Conservation (phyloP, 2,888 invertebrate genomes). For the Toxonevra muliebris region DNA sequence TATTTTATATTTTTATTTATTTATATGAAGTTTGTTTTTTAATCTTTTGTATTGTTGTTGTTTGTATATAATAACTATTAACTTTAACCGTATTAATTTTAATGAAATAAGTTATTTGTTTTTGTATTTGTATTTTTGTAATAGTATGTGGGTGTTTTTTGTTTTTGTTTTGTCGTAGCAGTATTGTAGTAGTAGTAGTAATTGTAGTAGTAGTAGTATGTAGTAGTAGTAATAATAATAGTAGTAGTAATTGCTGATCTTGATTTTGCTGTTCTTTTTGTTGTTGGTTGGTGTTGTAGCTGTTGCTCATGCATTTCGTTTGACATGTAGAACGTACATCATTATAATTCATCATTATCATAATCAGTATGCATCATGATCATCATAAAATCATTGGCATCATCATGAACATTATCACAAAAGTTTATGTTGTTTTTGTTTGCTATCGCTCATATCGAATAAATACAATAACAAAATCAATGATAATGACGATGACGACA, state of each 20-base stretch:
- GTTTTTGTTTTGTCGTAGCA: constrained; percentile 12
- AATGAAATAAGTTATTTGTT: neutral
- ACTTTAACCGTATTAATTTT: constrained; percentile 27
- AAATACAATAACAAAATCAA: neutral
- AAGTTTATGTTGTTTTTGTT: too few species aligned
- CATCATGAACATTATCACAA: too few species aligned
- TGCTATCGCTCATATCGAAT: too few species aligned
- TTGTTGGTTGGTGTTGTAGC: neutral
- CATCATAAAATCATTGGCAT: too few species aligned
- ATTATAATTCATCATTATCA: too few species aligned
- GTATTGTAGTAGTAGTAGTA: constrained; percentile 39
- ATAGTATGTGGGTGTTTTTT: constrained; percentile 15
- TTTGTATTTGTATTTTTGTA: constrained; percentile 10
- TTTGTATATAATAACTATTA: constrained; percentile 27
- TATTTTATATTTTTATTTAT: constrained; percentile 14
- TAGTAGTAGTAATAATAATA: constrained; percentile 26
- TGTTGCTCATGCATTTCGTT: constrained; percentile 6
- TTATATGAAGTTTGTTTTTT: constrained; percentile 2
- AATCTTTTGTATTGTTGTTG: constrained; percentile 14
- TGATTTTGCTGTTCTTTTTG: constrained; percentile 1
- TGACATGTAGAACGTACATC: too few species aligned
- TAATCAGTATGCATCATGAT: too few species aligned
- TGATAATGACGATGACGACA: constrained; percentile 9
- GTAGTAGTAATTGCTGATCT: constrained; percentile 31
- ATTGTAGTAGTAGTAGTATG: constrained; percentile 30